Evolutionary conservation across 2,113 vertebrate genomes (phyloP), one percentile per base, ranked within the genome.

Genomic region (Heteronetta atricapilla): DNA sequence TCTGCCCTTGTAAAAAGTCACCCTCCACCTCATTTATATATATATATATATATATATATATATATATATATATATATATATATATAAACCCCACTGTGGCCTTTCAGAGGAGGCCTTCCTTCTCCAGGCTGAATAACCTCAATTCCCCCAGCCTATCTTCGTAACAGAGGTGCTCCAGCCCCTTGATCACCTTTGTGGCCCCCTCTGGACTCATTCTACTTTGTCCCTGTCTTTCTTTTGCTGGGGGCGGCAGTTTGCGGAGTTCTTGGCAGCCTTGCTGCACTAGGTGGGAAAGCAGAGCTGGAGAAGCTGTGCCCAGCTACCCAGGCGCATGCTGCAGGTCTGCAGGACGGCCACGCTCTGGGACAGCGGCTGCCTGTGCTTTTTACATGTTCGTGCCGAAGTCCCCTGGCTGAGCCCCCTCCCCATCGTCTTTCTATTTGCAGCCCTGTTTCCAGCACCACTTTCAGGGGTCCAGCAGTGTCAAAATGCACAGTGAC

Each of bases 351-450:
- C 1, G 13, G 21, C 13, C 13, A 6, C 10, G 13, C 50, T 15
- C 50, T 22, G 36, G n/a, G 56, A 22, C 26, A 6, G 0, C 8
- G 5, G 29, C 42, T 17, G 3, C 3, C 28, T 15, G 26, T 7
- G 19, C 4, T 56, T 12, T 17, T 79, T n/a, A 0, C 1, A 6
- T 34, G 38, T 6, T 55, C 42, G 44, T 36, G 58, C 72, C 33
- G 6, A 44, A 72, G n/a, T 15, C n/a, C n/a, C 36, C 38, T 11
- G 59, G 4, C 10, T 6, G 23, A 90, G n/a, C 42, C 72, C 63
- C 31, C 46, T 46, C 58, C 33, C n/a, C 13, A 1, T 16, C 50
- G 10, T 20, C 20, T 4, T 23, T 1, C 52, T 28, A 52, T 42
- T 11, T 6, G 42, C 62, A 60, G 16, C n/a, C 42, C 88, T 58